Evolutionary conservation across 2,888 invertebrate species (phyloP).

Genomic region (Drosophila putrida): DNA sequence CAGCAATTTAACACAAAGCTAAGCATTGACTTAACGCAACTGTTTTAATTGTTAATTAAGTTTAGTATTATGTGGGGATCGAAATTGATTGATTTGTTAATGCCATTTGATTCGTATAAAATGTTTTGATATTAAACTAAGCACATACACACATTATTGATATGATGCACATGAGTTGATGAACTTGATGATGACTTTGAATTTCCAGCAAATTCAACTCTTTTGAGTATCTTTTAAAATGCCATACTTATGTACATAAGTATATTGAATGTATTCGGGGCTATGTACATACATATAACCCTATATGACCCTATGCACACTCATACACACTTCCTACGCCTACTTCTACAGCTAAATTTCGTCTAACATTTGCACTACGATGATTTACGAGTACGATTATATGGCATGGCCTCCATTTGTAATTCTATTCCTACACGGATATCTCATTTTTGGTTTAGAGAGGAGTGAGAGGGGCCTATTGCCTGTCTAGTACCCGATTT

Average conservation of each 20-base stretch:
- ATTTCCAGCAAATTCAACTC: conserved; percentile 11
- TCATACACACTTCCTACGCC: conserved; percentile 36
- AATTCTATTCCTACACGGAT: conserved; percentile 8
- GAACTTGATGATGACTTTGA: conserved; percentile 13
- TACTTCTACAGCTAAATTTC: conserved; percentile 60
- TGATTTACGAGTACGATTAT: conserved; percentile 22
- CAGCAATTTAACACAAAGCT: conserved; percentile 86
- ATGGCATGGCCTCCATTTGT: conserved; percentile 35
- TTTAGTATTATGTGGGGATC: conserved; percentile 35
- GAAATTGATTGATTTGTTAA: conserved; percentile 23
- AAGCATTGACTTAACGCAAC: conserved; percentile 77
- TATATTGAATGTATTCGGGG: conserved; percentile 22
- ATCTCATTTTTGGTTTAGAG: not conserved
- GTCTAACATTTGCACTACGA: conserved; percentile 71
- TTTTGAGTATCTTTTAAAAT: conserved; percentile 13
- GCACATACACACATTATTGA: conserved; percentile 15
- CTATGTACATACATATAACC: not conserved
- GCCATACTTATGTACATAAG: conserved; percentile 39
- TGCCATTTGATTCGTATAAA: conserved; percentile 47
- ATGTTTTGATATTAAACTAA: conserved; percentile 41
- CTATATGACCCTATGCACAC: conserved; percentile 17
- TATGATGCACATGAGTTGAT: conserved; percentile 25
- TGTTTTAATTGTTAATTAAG: conserved; percentile 47
- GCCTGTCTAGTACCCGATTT: conserved; percentile 21
- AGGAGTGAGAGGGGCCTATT: conserved; percentile 3